Evolutionary conservation across 2,113 vertebrate species (phyloP).

Genomic region (Rhabdomys dilectus): DNA sequence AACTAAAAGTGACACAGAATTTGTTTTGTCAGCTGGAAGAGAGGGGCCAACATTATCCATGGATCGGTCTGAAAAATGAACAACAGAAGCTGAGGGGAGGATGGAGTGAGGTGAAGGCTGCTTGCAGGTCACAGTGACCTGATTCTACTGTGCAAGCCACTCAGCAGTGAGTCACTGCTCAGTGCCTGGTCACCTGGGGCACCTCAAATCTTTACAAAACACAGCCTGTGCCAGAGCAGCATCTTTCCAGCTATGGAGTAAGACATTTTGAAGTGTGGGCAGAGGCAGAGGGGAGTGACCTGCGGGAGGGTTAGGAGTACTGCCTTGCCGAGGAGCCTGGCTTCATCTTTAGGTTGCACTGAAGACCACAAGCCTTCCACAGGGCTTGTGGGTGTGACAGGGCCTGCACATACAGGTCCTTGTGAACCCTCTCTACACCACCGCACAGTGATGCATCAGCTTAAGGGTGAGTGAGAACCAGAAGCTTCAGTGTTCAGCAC

Average conservation of each 20-base stretch:
- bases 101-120: not conserved
- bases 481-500: not conserved
- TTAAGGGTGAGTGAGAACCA: not conserved
- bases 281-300: not conserved
- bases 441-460: not conserved
- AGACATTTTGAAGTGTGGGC: not conserved
- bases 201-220: not conserved
- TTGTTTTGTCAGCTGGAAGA: not conserved
- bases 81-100: not conserved
- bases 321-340: fast-evolving
- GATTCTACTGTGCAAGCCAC: not conserved
- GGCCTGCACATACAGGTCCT: not conserved
- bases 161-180: not conserved
- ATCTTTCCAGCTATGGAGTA: not conserved
- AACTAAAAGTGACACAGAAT: not conserved
- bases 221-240: not conserved
- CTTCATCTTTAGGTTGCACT: no score
- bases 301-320: not conserved
- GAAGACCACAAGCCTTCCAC: not conserved
- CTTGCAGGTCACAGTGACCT: not conserved
- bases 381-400: not conserved
- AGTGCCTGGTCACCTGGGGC: not conserved
- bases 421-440: not conserved
- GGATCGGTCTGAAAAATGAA: not conserved
- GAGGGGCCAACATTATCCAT: not conserved